These are phyloP conservation scores for Homarus gammarus DNA, from an alignment of 2,888 invertebrate species.

Conservation along the genomic window DNA sequence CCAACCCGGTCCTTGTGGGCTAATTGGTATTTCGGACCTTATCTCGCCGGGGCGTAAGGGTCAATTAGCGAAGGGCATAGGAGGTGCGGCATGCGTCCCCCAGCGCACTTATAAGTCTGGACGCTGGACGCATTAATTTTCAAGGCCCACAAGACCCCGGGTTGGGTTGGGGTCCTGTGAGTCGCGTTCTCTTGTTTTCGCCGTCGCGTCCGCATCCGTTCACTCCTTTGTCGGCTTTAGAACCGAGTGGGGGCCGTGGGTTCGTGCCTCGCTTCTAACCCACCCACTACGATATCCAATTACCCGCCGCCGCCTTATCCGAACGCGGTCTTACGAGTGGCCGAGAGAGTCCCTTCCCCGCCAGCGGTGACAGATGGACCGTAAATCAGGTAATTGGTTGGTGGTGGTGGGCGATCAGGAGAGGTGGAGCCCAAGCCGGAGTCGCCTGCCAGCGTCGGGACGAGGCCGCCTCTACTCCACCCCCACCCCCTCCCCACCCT, in stretches of 20 bases:
- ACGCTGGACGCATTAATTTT: slow-evolving; percentile 65
- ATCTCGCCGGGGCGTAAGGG: slow-evolving; percentile 14
- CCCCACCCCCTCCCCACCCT: neutral
- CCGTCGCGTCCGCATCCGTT: slow-evolving; percentile 28
- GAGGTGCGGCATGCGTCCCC: slow-evolving; percentile 35
- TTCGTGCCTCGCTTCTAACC: slow-evolving; percentile 21
- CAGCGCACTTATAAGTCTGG: slow-evolving; percentile 33
- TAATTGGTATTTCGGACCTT: neutral
- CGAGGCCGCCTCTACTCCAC: slow-evolving; percentile 40
- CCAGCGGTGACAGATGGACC: slow-evolving; percentile 22
- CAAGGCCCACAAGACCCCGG: too few species aligned
- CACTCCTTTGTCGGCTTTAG: slow-evolving; percentile 37
- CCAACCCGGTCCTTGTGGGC: neutral
- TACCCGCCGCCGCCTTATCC: slow-evolving; percentile 42
- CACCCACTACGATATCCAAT: slow-evolving; percentile 30
- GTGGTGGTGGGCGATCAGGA: neutral
- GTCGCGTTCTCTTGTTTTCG: slow-evolving; percentile 57
- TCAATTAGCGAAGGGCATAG: slow-evolving; percentile 7
- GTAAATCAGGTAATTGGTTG: slow-evolving; percentile 1
- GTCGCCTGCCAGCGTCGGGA: slow-evolving; percentile 19
- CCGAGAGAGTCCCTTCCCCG: too few species aligned
- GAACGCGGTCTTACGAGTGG: slow-evolving; percentile 3
- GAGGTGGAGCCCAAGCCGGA: slow-evolving; percentile 19
- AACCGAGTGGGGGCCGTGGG: slow-evolving; percentile 22
- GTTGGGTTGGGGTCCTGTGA: too few species aligned